Conservation (phyloP, 2,888 invertebrate species). For the Matsumyia berberina region DNA sequence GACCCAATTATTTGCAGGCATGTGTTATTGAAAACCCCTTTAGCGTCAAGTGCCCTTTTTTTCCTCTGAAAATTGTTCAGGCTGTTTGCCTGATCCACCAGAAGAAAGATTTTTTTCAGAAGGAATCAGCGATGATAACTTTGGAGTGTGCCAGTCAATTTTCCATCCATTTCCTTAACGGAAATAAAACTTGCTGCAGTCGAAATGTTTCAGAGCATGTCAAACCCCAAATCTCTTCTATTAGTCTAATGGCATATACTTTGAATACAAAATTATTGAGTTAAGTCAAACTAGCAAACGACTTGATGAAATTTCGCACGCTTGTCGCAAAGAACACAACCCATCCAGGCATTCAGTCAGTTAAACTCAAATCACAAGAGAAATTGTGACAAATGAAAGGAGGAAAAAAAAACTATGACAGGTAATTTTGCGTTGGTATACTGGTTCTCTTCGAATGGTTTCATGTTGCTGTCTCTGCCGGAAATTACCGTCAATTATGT, state of each 20-base stretch:
- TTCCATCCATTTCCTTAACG: neutral
- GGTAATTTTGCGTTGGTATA: conserved; percentile 36
- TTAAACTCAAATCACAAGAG: conserved; percentile 22
- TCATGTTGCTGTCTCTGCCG: conserved; percentile 31
- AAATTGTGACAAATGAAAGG: conserved; percentile 41
- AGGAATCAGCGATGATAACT: no score
- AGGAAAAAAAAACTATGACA: conserved; percentile 29
- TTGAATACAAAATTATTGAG: conserved; percentile 61
- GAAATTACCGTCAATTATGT: conserved; percentile 69
- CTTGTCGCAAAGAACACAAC: conserved; percentile 38
- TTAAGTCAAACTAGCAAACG: conserved; percentile 55
- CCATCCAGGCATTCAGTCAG: conserved; percentile 19
- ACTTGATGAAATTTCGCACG: conserved; percentile 69
- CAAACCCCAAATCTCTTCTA: conserved; percentile 50
- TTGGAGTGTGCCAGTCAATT: no score
- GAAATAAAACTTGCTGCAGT: conserved; percentile 11
- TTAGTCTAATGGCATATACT: conserved; percentile 55
- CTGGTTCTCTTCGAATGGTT: conserved; percentile 29
- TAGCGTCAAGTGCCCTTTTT: no score
- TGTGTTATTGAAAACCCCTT: no score
- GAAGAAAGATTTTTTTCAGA: no score
- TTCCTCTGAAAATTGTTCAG: no score
- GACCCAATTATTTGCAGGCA: no score
- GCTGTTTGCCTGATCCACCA: no score
- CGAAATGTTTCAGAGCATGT: conserved; percentile 38